Evolutionary conservation across 2,113 vertebrate species (phyloP).

Genomic region (Gnathonemus longibarbis): DNA sequence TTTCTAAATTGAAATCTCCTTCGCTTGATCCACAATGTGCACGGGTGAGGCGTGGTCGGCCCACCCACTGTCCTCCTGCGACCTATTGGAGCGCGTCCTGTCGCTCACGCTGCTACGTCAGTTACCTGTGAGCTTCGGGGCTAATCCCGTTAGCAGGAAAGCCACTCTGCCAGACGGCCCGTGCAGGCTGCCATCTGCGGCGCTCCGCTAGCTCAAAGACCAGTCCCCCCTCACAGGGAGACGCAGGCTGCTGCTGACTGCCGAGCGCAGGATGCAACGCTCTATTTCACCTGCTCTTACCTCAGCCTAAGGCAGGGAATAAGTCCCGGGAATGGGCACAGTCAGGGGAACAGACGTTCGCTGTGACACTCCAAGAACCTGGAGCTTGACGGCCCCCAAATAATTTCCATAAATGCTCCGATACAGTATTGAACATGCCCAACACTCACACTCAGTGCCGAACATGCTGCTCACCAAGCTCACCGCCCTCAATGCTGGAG

Average conservation of each 20-base stretch:
- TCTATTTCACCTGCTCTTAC: not conserved
- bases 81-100: not conserved
- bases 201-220: not conserved
- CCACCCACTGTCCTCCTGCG: not conserved
- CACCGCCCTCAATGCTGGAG: not conserved
- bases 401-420: not conserved
- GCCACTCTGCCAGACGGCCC: not conserved
- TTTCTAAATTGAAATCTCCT: not conserved
- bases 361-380: not conserved
- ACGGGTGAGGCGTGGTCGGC: not conserved
- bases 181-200: not conserved
- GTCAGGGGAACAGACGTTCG: not conserved
- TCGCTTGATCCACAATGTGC: not conserved
- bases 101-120: not conserved
- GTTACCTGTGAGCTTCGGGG: not conserved
- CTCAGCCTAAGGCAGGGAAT: not conserved
- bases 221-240: not conserved
- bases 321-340: not conserved
- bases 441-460: not conserved
- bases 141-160: conserved; percentile 13
- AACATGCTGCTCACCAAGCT: not conserved
- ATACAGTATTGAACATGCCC: not conserved
- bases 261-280: not conserved
- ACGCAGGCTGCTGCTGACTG: not conserved
- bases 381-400: not conserved